Conservation (phyloP, 2,888 invertebrate species). For the Apamea anceps region DNA sequence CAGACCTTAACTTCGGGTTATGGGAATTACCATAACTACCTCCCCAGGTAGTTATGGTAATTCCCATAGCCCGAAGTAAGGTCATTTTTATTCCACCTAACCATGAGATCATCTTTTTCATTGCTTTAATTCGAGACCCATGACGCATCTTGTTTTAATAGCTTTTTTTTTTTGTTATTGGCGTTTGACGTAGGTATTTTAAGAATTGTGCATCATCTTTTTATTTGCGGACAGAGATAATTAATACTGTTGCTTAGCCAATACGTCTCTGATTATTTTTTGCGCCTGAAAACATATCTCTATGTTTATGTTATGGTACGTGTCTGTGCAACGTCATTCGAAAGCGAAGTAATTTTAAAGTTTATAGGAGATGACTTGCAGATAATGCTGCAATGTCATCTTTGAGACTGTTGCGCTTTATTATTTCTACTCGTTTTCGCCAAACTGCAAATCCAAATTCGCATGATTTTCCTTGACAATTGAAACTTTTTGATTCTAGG, state of each 20-base stretch:
- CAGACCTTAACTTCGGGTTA: too few species aligned
- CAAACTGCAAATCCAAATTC: not conserved
- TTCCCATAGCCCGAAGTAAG: slow-evolving; percentile 32
- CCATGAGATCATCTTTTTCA: slow-evolving; percentile 54
- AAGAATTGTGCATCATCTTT: slow-evolving; percentile 44
- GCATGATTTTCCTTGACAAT: too few species aligned
- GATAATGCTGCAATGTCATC: too few species aligned
- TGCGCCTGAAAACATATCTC: not conserved
- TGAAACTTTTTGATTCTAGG: not conserved
- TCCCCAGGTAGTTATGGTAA: slow-evolving; percentile 39
- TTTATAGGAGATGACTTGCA: not conserved
- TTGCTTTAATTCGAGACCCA: slow-evolving; percentile 39
- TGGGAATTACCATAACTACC: too few species aligned
- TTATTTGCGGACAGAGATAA: slow-evolving; percentile 26
- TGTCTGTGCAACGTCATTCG: not conserved
- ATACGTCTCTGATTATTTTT: not conserved
- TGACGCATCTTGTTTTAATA: slow-evolving; percentile 10
- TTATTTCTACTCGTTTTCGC: not conserved
- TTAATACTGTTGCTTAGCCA: slow-evolving; percentile 22
- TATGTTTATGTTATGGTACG: not conserved
- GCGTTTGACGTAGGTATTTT: slow-evolving; percentile 44
- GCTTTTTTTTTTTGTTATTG: slow-evolving; percentile 25
- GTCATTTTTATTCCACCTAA: slow-evolving; percentile 30
- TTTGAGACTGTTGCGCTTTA: not conserved
- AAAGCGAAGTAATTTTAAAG: slow-evolving; percentile 2